Percentiles rank a stretch among this genome's conserved stretches.
These are phyloP conservation scores for Ranitomeya variabilis DNA, from an alignment of 2,113 vertebrate genomes.

Conservation along the genomic window DNA sequence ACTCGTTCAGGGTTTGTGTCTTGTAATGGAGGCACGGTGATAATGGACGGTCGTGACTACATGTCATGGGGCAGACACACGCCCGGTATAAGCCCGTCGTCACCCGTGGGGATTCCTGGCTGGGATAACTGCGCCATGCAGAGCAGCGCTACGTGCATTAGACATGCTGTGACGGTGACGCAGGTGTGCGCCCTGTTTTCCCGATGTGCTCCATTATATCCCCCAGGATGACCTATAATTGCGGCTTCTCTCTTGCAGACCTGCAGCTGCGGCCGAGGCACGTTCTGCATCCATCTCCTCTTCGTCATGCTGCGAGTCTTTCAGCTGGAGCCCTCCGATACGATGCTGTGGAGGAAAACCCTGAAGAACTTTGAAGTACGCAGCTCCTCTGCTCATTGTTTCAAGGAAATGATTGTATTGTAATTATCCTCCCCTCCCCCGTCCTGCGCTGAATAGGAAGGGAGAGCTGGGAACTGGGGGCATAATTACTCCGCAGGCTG, in stretches of 20 bases:
- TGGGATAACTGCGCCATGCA: too few relatives aligned
- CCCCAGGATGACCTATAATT: background rate
- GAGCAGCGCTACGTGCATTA: too few relatives aligned
- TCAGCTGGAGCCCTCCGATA: conserved; percentile 84
- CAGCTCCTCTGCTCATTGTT: conserved; percentile 1
- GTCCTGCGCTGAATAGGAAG: background rate
- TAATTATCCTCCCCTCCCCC: background rate
- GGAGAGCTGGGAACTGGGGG: background rate
- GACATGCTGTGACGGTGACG: too few relatives aligned
- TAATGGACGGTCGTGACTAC: too few relatives aligned
- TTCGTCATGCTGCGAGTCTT: conserved; percentile 90
- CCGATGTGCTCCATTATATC: background rate
- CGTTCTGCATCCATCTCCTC: conserved; percentile 86
- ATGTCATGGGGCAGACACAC: too few relatives aligned
- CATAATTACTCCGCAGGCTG: conserved; percentile 6
- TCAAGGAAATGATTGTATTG: conserved; percentile 13
- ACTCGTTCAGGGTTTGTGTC: background rate
- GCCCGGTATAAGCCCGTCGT: too few relatives aligned
- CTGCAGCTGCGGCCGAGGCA: conserved; percentile 88
- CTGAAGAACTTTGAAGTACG: conserved; percentile 90
- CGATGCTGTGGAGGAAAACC: conserved; percentile 87
- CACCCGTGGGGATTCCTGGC: too few relatives aligned
- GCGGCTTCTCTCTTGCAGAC: conserved; percentile 70
- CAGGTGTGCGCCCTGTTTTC: background rate
- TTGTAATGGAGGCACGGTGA: too few relatives aligned